Conservation (phyloP, 2,797 vertebrate species). For the Halcyon leucocephala region DNA sequence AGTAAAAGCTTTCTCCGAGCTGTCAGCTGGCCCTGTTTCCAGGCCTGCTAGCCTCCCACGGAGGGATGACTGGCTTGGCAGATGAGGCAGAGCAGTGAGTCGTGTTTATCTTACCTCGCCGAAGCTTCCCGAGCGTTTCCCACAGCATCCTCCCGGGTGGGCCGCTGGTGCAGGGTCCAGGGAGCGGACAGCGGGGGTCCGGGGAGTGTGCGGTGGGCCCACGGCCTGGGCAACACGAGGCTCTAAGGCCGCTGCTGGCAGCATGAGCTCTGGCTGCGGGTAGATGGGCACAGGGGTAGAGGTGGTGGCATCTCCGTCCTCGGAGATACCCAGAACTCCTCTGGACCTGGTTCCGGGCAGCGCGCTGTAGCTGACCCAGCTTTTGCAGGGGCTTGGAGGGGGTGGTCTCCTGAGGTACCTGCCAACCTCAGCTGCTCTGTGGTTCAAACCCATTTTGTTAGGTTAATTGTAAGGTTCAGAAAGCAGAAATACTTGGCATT, state of each 20-base stretch:
- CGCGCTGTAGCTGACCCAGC: not conserved
- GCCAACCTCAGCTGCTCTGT: too few relatives aligned
- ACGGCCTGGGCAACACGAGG: accelerated
- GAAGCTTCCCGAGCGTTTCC: too few relatives aligned
- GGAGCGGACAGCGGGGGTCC: too few relatives aligned
- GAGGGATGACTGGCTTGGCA: not conserved
- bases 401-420: too few relatives aligned
- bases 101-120: not conserved
- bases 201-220: too few relatives aligned
- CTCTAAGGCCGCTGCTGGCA: not conserved
- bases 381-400: not conserved
- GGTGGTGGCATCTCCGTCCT: too few relatives aligned
- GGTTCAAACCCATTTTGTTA: too few relatives aligned
- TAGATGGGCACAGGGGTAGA: not conserved
- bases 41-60: not conserved
- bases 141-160: too few relatives aligned
- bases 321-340: accelerated
- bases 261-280: too few relatives aligned
- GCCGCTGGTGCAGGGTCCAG: too few relatives aligned
- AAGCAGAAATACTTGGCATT: not conserved
- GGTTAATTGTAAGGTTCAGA: not conserved
- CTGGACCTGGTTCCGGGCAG: not conserved
- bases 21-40: too few relatives aligned
- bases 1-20: too few relatives aligned
- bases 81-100: not conserved